Conservation (phyloP, 2,797 vertebrate genomes). For the Benthosema pterotum region DNA sequence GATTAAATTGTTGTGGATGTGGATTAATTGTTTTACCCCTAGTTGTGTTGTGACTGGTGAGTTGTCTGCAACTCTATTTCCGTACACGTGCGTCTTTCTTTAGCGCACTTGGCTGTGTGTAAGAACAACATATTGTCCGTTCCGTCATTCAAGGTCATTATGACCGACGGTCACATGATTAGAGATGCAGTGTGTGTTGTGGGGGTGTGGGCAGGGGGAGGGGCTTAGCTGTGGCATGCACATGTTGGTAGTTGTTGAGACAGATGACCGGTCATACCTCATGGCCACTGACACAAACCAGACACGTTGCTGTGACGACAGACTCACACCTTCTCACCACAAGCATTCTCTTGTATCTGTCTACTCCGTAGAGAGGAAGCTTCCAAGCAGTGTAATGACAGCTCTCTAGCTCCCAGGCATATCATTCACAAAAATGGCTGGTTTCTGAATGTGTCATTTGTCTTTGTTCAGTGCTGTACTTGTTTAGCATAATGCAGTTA, state of each 20-base stretch:
- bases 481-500: neutral
- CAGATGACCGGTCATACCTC: conserved; percentile 9
- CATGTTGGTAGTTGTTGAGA: conserved; percentile 11
- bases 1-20: no score
- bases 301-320: neutral
- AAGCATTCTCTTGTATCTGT: neutral
- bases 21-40: no score
- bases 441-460: neutral
- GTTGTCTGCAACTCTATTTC: neutral
- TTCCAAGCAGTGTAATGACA: neutral
- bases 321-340: neutral
- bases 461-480: neutral
- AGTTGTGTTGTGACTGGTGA: no score
- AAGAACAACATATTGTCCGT: conserved; percentile 4
- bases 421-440: conserved; percentile 3
- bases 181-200: conserved; percentile 3
- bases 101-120: neutral
- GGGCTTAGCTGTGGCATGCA: conserved; percentile 12
- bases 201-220: neutral
- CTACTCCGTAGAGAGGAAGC: conserved; percentile 4
- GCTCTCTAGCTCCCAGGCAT: neutral
- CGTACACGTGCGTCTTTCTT: neutral
- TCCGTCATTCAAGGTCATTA: conserved; percentile 27
- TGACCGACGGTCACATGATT: conserved; percentile 14
- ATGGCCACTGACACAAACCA: conserved; percentile 1